Evolutionary conservation across 2,888 invertebrate genomes (phyloP), one percentile per base, ranked within the genome.

Genomic region (Plebejus melissa): DNA sequence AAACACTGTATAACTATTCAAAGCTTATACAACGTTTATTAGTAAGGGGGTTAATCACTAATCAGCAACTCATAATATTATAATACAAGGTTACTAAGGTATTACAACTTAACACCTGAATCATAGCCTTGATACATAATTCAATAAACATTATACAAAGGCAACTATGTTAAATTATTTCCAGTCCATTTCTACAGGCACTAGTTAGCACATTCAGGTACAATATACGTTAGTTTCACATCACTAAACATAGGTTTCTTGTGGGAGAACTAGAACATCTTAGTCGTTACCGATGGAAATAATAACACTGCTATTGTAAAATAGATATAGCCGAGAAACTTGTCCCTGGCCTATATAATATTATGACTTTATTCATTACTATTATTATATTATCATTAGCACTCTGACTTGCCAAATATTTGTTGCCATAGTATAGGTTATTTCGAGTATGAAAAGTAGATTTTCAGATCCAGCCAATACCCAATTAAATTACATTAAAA

Each of bases 101-200:
- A 41, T 9, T 46, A n/a, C 6, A 58, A 58, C 16, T n/a, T 58
- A 58, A 58, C 22, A 58, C 58, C 22, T 58, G 22, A 58, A 2
- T 58, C 22, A 54, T 54, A 5, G 4, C 16, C 16, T 16, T 4
- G 58, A 60, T 28, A 60, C 60, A 60, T 28, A 60, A 28, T 58
- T 22, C 22, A 58, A 22, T 58, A 28, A 11, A 11, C 41, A 71
- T 41, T 22, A 71, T 28, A 41, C 71, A 71, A 46, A 71, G 13
- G 50, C 72, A 3, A 71, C 50, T 50, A 16, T 16, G 28, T 16
- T 72, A 36, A 72, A 71, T 77, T 77, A 77, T 71, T 78, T 77
- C 78, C 78, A 74, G 71, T 69, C 76, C 76, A 77, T 78, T 78
- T 77, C 74, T 75, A 58, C 72, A 72, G 54, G 0, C 72, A 28